Evolutionary conservation across 2,797 vertebrate genomes (phyloP).

Genomic region (Pseudochirops corinnae): DNA sequence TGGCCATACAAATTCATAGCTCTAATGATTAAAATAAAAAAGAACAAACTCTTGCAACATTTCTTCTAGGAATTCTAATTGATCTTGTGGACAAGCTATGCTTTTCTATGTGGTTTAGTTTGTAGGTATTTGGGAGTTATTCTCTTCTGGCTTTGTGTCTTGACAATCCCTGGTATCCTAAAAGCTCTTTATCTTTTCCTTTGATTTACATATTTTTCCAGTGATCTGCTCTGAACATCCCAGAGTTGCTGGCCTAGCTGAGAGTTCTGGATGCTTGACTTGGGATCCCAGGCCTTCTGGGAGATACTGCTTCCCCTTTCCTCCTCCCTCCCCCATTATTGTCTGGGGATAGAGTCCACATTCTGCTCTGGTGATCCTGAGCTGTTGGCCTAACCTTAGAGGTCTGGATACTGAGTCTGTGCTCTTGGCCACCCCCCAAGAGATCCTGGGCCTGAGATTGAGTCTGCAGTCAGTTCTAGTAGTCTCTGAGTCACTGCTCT

Average conservation of each 20-base stretch:
- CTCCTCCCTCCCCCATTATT: not conserved
- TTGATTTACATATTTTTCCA: not conserved
- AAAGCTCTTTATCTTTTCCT: not conserved
- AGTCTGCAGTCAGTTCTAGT: not conserved
- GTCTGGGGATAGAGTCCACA: not conserved
- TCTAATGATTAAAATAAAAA: not conserved
- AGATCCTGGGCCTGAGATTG: not conserved
- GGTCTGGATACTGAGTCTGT: not conserved
- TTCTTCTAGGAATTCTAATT: not conserved
- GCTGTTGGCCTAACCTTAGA: not conserved
- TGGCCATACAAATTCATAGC: not conserved
- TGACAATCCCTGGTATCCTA: not conserved
- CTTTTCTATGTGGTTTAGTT: not conserved
- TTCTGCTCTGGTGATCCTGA: no score
- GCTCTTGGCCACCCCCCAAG: not conserved
- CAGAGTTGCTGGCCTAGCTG: not conserved
- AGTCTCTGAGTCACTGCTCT: not conserved
- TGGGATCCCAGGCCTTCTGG: not conserved
- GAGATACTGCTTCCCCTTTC: no score
- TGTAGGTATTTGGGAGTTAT: not conserved
- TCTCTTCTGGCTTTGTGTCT: not conserved
- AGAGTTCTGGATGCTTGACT: not conserved
- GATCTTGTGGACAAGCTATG: not conserved
- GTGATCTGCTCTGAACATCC: not conserved
- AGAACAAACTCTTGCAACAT: not conserved